Base-by-base conservation (phyloP, 2,797 vertebrate genomes). In the Eulemur coronatus region DNA sequence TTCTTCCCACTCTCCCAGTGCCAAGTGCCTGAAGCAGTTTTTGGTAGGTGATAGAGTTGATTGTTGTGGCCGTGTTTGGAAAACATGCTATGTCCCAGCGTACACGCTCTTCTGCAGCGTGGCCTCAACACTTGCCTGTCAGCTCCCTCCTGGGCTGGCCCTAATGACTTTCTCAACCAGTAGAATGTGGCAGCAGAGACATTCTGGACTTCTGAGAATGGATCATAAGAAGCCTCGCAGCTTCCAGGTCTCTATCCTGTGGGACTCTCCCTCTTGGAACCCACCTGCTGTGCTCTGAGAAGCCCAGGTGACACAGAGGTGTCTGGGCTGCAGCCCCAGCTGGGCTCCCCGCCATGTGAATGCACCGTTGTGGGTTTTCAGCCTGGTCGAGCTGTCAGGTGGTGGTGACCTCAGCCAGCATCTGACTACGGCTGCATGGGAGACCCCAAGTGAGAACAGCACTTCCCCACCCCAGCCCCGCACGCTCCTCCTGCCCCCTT, bases 321-420 rank as follows among this genome's bases (percentile, higher is more conserved):
- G 7, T 41, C 24, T 4, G 0, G 0, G 1, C 10, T 5, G n/a
- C n/a, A 72, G 35, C 52, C 59, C 75, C 43, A 28, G 30, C n/a
- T 6, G 26, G 43, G 4, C 41, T 88, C 24, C 63, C 61, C 2
- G 28, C 35, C 24, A 13, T 2, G 24, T 3, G 14, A 26, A 3
- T 3, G 33, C 1, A 1, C 24, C n/a, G 0, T 1, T 11, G 33
- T 22, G 91, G 65, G 11, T 5, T 1, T 13, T 28, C 12, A 13
- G 33, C 55, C 63, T 20, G 0, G 20, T 9, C 1, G n/a, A 38
- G 55, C 52, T 52, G 65, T 89, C 18, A 4, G 78, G 65, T 35
- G 35, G 48, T 61, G n/a, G 52, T 2, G 22, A 22, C 57, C 50
- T 82, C 35, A 2, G 43, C 12, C 7, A 1, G 33, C 3, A 0